Percentiles rank a stretch among this genome's conserved stretches.
These are phyloP conservation scores for Rhynchophorus ferrugineus DNA, from an alignment of 1,140 invertebrate genomes.

Conservation along the genomic window DNA sequence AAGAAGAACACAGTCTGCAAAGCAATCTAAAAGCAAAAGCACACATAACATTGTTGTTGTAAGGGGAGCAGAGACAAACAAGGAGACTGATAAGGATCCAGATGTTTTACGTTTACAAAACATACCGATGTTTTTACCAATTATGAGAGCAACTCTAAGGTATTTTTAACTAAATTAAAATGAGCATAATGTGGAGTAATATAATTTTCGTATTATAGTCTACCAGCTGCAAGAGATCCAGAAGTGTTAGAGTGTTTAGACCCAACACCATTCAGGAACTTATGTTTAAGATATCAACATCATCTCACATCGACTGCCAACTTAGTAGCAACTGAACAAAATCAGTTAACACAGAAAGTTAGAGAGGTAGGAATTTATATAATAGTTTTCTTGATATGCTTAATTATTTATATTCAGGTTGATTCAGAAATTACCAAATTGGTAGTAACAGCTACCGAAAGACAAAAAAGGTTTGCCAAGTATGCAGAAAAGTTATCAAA, in stretches of 20 bases:
- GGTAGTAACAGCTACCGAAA: conserved; percentile 62
- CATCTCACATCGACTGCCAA: conserved; percentile 66
- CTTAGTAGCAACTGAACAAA: conserved; percentile 65
- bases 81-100: conserved; percentile 65
- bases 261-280: conserved; percentile 50
- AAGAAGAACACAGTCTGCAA: conserved; percentile 29
- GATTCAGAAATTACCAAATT: conserved; percentile 66
- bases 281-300: conserved; percentile 66
- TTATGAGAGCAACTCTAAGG: conserved; percentile 75
- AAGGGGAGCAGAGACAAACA: conserved; percentile 57
- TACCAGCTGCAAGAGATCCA: conserved; percentile 77
- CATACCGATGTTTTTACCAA: conserved; percentile 88
- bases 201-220: conserved; percentile 43
- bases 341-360: conserved; percentile 58
- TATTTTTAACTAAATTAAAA: background rate
- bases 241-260: conserved; percentile 78
- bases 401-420: conserved; percentile 45
- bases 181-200: background rate
- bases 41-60: conserved; percentile 75
- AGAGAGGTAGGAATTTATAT: conserved; percentile 55
- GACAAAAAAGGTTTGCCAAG: conserved; percentile 74
- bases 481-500: conserved; percentile 77
- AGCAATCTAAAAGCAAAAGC: conserved; percentile 25
- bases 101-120: conserved; percentile 69
- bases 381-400: conserved; percentile 2